Evolutionary conservation across 2,888 invertebrate species (phyloP).

Genomic region (Campoplex capitator): DNA sequence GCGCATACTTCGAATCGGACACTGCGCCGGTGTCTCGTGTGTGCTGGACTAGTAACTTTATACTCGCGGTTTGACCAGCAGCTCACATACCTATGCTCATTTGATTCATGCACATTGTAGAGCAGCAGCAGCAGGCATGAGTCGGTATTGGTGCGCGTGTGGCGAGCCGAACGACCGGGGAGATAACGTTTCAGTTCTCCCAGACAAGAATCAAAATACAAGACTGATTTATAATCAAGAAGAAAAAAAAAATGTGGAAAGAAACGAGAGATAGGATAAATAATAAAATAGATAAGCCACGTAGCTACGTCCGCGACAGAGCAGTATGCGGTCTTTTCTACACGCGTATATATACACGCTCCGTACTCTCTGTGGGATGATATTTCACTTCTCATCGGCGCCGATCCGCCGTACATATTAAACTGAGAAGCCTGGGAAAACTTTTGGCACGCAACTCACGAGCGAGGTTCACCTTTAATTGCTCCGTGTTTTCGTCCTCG

Average conservation of each 20-base stretch:
- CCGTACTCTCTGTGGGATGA: conserved; percentile 19
- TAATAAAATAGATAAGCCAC: conserved; percentile 54
- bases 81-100: conserved; percentile 22
- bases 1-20: not conserved
- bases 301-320: not conserved
- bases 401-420: not conserved
- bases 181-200: conserved; percentile 63
- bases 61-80: conserved; percentile 54
- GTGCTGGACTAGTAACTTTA: conserved; percentile 49
- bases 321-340: conserved; percentile 44
- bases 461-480: not conserved
- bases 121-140: not conserved
- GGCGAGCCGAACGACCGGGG: conserved; percentile 42
- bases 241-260: conserved; percentile 16
- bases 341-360: not conserved
- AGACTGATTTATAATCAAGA: conserved; percentile 14
- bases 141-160: conserved; percentile 8
- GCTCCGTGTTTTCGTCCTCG: not conserved
- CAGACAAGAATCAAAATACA: conserved; percentile 29
- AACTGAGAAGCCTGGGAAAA: conserved; percentile 58
- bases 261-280: conserved; percentile 32
- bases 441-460: not conserved
- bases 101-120: conserved; percentile 32
- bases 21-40: not conserved
- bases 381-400: conserved; percentile 52